Evolutionary conservation across 2,888 invertebrate species (phyloP).

Genomic region (Lapara coniferarum): DNA sequence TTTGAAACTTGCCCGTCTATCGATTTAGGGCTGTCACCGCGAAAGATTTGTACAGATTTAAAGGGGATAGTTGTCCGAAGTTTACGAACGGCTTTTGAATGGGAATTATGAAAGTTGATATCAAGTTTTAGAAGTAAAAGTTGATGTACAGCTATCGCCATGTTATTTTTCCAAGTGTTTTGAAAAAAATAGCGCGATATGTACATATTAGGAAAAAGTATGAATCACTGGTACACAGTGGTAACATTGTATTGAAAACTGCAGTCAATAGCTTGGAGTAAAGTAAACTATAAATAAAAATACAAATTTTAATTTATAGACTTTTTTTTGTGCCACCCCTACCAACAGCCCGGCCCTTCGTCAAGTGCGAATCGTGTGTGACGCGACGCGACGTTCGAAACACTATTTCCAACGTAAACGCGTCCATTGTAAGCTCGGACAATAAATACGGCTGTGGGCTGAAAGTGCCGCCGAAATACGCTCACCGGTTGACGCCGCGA

Average conservation of each 20-base stretch:
- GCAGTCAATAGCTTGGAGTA: too few species aligned
- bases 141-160: not conserved
- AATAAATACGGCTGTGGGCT: constrained; percentile 24
- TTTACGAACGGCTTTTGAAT: constrained; percentile 21
- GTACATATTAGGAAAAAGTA: too few species aligned
- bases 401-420: constrained; percentile 28
- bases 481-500: too few species aligned
- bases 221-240: too few species aligned
- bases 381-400: constrained; percentile 32
- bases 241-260: too few species aligned
- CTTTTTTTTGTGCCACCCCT: constrained; percentile 18
- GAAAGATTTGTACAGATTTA: not conserved
- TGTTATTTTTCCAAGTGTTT: too few species aligned
- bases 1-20: constrained; percentile 41
- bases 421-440: constrained; percentile 24
- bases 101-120: not conserved
- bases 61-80: not conserved
- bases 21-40: constrained; percentile 20
- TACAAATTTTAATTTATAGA: not conserved
- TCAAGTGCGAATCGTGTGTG: constrained; percentile 35
- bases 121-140: not conserved
- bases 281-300: too few species aligned
- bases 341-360: constrained; percentile 28
- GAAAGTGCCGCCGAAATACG: constrained; percentile 17
- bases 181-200: too few species aligned